These are phyloP conservation scores for Dinomys branickii DNA, from an alignment of 2,113 vertebrate species.

Conservation along the genomic window DNA sequence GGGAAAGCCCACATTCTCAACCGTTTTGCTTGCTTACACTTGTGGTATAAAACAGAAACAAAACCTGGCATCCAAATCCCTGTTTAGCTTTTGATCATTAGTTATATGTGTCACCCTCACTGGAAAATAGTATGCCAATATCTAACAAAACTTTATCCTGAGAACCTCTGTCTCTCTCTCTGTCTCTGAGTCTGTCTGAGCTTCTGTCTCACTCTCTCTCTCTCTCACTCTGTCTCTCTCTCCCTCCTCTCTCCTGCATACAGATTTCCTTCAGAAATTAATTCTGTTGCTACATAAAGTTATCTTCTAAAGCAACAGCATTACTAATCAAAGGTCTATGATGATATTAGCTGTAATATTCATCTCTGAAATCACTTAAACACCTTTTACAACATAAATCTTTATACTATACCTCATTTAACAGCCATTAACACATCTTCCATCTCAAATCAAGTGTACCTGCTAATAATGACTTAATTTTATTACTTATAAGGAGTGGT, in stretches of 20 bases:
- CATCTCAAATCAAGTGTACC: slow-evolving; percentile 76
- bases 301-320: slow-evolving; percentile 70
- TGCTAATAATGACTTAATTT: slow-evolving; percentile 85
- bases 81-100: background rate
- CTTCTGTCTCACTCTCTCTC: background rate
- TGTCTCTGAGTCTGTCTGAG: background rate
- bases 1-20: background rate
- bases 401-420: slow-evolving; percentile 84
- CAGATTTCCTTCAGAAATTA: slow-evolving; percentile 36
- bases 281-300: slow-evolving; percentile 65
- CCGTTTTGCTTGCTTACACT: background rate
- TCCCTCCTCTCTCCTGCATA: background rate
- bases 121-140: background rate
- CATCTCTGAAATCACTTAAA: slow-evolving; percentile 81
- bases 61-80: fast-evolving
- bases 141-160: background rate
- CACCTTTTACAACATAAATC: slow-evolving; percentile 81
- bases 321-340: slow-evolving; percentile 67
- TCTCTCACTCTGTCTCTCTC: background rate
- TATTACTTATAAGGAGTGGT: slow-evolving; percentile 77
- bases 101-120: background rate
- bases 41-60: background rate
- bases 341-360: slow-evolving; percentile 78
- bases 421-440: slow-evolving; percentile 82
- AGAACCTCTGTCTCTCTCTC: background rate